These are phyloP conservation scores for Amorpha juglandis DNA, from an alignment of 2,888 invertebrate species.

Conservation along the genomic window DNA sequence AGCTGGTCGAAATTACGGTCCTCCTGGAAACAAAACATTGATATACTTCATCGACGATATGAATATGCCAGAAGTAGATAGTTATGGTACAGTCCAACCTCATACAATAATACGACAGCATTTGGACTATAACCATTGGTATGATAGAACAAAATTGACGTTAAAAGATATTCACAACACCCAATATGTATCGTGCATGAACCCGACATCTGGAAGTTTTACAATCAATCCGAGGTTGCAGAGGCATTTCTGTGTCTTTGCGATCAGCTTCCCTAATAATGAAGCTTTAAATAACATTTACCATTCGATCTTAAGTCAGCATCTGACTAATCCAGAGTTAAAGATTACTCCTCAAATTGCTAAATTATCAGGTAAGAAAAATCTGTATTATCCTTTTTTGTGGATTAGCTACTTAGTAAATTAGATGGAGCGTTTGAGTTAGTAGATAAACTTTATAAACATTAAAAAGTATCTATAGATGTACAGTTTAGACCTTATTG, in stretches of 20 bases:
- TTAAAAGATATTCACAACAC: slow-evolving; percentile 98
- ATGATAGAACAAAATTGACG: slow-evolving; percentile 91
- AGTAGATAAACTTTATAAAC: too few relatives aligned
- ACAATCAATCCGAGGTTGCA: slow-evolving; percentile 97
- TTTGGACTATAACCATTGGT: slow-evolving; percentile 98
- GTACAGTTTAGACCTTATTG: too few relatives aligned
- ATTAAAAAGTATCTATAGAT: not conserved
- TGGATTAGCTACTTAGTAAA: too few relatives aligned
- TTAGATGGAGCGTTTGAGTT: too few relatives aligned
- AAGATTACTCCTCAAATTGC: slow-evolving; percentile 89
- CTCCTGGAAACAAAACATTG: slow-evolving; percentile 96
- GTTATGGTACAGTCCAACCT: slow-evolving; percentile 97
- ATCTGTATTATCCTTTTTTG: slow-evolving; percentile 13
- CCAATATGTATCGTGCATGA: slow-evolving; percentile 98
- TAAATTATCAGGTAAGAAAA: slow-evolving; percentile 83
- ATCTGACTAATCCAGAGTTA: slow-evolving; percentile 91
- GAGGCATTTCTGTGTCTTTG: slow-evolving; percentile 94
- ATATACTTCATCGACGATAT: slow-evolving; percentile 98
- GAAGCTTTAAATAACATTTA: slow-evolving; percentile 96
- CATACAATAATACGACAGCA: slow-evolving; percentile 98
- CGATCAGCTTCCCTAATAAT: slow-evolving; percentile 91
- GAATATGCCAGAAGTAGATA: slow-evolving; percentile 97
- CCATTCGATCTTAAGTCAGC: slow-evolving; percentile 93
- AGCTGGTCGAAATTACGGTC: slow-evolving; percentile 97
- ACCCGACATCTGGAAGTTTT: slow-evolving; percentile 98